Conservation (phyloP, 2,888 invertebrate genomes). For the Pteria penguin region DNA sequence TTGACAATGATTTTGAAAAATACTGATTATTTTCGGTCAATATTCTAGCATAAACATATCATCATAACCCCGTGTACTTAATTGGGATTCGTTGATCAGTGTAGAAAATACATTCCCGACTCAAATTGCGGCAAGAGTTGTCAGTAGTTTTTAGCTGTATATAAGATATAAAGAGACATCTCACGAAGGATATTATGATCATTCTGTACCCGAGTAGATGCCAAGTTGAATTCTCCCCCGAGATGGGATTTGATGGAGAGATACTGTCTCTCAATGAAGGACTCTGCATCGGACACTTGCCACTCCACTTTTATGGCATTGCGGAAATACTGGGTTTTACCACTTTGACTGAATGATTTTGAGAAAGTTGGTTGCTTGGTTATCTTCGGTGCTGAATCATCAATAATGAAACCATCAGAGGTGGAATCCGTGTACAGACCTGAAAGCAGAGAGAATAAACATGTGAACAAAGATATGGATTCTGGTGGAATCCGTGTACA, state of each 20-base stretch:
- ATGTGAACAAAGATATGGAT: no score
- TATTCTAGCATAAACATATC: no score
- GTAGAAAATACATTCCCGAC: no score
- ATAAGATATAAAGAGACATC: no score
- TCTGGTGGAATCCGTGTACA: constrained; percentile 31
- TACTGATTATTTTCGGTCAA: no score
- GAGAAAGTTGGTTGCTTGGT: constrained; percentile 15
- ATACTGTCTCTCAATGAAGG: constrained; percentile 41
- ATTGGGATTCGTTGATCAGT: no score
- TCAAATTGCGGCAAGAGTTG: no score
- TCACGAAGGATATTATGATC: no score
- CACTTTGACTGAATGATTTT: background rate
- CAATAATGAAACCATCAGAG: constrained; percentile 44
- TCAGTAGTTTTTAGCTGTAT: no score
- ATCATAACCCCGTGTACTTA: no score
- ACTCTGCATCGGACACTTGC: constrained; percentile 30
- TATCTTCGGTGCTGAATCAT: constrained; percentile 28
- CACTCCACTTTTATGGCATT: constrained; percentile 38
- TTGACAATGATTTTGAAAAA: no score
- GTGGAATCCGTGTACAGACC: constrained; percentile 36
- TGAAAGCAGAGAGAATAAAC: no score
- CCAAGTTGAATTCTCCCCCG: constrained; percentile 41
- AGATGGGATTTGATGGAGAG: constrained; percentile 40
- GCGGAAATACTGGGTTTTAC: constrained; percentile 24
- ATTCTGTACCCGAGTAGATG: constrained; percentile 27